phyloP scores from a whole-genome alignment of 1,140 invertebrate species.

The Nymphalis io region DNA sequence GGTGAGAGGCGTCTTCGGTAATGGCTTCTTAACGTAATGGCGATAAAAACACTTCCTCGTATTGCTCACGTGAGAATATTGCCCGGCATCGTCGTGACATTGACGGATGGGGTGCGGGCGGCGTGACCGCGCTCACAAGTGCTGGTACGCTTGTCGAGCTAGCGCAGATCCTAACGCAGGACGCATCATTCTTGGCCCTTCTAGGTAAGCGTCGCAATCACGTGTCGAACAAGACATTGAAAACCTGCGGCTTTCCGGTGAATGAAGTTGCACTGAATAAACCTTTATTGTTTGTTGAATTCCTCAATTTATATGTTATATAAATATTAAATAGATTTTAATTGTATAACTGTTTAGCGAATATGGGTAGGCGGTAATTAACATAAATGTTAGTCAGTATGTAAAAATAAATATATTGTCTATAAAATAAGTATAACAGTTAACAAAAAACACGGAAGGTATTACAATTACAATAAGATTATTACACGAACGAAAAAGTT shows the following conservation, averaged over 20 bases:
- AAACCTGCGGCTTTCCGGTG: not conserved
- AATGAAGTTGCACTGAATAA: not conserved
- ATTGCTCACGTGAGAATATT: constrained; percentile 67
- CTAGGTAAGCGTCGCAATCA: constrained; percentile 44
- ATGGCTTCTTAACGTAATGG: constrained; percentile 71
- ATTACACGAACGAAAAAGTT: no score
- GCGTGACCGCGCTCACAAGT: constrained; percentile 41
- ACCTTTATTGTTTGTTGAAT: no score
- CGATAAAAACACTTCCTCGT: constrained; percentile 71
- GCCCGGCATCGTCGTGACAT: constrained; percentile 55
- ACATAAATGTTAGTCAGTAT: no score
- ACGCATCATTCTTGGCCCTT: constrained; percentile 33
- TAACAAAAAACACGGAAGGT: no score
- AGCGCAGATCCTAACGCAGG: constrained; percentile 23
- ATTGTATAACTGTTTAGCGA: no score
- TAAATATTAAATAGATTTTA: no score
- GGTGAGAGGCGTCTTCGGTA: constrained; percentile 57
- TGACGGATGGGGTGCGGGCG: constrained; percentile 62
- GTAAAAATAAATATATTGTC: no score
- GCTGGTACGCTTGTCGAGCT: constrained; percentile 16
- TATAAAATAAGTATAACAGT: no score
- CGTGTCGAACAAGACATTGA: constrained; percentile 39
- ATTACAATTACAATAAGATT: no score
- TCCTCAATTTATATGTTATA: no score
- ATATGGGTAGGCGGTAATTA: no score